phyloP scores from a whole-genome alignment of 2,888 invertebrate genomes.

The Drosophila quinaria region DNA sequence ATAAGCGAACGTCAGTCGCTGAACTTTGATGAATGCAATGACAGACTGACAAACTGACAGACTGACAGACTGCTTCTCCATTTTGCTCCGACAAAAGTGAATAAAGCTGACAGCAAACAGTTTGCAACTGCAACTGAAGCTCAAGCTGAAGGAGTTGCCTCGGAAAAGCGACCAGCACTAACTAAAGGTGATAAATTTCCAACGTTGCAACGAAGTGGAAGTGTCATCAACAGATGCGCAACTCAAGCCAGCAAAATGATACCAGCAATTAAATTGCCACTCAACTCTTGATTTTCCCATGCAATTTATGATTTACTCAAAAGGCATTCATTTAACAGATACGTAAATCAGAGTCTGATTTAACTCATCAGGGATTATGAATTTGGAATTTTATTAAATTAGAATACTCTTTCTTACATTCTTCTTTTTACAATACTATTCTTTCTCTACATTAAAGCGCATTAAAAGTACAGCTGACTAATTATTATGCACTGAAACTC shows the following conservation, averaged over 20 bases:
- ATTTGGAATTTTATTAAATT: not conserved
- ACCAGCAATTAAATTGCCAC: conserved; percentile 45
- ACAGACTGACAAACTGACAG: conserved; percentile 15
- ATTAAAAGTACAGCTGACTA: not conserved
- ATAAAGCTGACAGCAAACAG: conserved; percentile 38
- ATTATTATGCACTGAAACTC: not conserved
- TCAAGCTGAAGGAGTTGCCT: conserved; percentile 17
- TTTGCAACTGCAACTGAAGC: conserved; percentile 1
- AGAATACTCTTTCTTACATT: not conserved
- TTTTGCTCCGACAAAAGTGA: conserved; percentile 28
- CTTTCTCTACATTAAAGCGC: not conserved
- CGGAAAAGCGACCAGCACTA: conserved; percentile 6
- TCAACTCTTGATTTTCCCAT: conserved; percentile 16
- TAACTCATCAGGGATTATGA: conserved; percentile 22
- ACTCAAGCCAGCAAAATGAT: conserved; percentile 21
- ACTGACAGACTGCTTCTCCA: conserved; percentile 9
- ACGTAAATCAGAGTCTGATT: not conserved
- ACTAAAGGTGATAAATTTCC: conserved; percentile 74
- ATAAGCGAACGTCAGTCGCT: conserved; percentile 63
- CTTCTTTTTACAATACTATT: not conserved
- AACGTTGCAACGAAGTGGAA: conserved; percentile 41
- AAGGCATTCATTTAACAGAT: not conserved
- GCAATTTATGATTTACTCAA: conserved; percentile 37
- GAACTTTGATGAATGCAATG: conserved; percentile 71
- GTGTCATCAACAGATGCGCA: conserved; percentile 63